These are phyloP conservation scores for Oryzaephilus surinamensis DNA, from an alignment of 1,140 invertebrate species.

Conservation along the genomic window DNA sequence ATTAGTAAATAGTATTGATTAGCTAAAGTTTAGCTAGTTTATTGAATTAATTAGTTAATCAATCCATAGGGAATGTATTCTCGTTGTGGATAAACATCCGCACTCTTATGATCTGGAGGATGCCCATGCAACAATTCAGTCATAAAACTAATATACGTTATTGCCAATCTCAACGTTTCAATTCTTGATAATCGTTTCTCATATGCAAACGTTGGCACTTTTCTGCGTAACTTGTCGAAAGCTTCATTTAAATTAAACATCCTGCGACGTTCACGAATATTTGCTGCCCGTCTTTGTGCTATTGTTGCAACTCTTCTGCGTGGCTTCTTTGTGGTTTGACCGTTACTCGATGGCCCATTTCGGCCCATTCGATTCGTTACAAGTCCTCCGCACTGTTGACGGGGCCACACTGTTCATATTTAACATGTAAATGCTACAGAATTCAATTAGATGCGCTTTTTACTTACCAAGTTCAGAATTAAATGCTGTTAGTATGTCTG, in stretches of 20 bases:
- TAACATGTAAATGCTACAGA: conserved; percentile 1
- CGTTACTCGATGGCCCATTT: conserved; percentile 24
- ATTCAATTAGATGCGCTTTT: conserved; percentile 1
- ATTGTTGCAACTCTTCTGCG: conserved; percentile 79
- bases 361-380: conserved; percentile 26
- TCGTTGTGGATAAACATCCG: conserved; percentile 27
- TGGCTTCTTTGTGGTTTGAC: conserved; percentile 57
- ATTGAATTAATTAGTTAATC: conserved; percentile 25
- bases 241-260: conserved; percentile 98
- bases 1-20: no score
- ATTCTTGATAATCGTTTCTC: conserved; percentile 96
- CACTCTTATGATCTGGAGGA: conserved; percentile 38
- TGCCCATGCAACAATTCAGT: conserved; percentile 70
- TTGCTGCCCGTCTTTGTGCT: conserved; percentile 82
- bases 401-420: conserved; percentile 30
- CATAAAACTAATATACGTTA: conserved; percentile 98
- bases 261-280: conserved; percentile 84
- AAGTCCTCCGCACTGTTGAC: conserved; percentile 39
- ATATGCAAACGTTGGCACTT: conserved; percentile 97
- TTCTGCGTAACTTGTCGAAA: conserved; percentile 84
- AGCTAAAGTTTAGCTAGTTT: neutral
- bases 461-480: conserved; percentile 44
- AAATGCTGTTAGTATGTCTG: conserved; percentile 44
- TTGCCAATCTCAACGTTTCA: conserved; percentile 91
- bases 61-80: conserved; percentile 35